These are phyloP conservation scores for Solea senegalensis DNA, from an alignment of 2,113 vertebrate species.

Conservation along the genomic window DNA sequence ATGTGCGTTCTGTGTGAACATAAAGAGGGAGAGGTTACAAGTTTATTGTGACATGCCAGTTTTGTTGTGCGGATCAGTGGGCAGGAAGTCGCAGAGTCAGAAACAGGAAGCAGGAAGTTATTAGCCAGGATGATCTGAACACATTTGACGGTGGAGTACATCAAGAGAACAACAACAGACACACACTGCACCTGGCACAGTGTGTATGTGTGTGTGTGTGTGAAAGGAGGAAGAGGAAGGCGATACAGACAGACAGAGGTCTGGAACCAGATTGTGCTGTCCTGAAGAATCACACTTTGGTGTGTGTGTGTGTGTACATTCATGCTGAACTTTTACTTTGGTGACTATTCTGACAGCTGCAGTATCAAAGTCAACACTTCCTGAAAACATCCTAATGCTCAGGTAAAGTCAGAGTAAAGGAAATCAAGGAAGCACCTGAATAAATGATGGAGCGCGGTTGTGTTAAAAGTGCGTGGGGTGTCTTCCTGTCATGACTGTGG, in stretches of 20 bases:
- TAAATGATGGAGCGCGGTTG: slow-evolving; percentile 33
- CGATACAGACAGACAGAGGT: slow-evolving; percentile 41
- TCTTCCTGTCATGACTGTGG: slow-evolving; percentile 37
- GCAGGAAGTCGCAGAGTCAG: slow-evolving; percentile 71
- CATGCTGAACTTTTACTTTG: slow-evolving; percentile 13
- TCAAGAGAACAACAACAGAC: slow-evolving; percentile 63
- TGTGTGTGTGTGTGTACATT: slow-evolving; percentile 4
- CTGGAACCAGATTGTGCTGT: slow-evolving; percentile 35
- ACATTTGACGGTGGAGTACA: slow-evolving; percentile 74
- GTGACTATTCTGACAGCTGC: slow-evolving; percentile 46
- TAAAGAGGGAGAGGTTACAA: slow-evolving; percentile 9
- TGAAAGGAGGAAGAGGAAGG: slow-evolving; percentile 50
- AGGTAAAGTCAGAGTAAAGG: slow-evolving; percentile 61
- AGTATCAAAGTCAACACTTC: slow-evolving; percentile 55
- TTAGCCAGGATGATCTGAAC: slow-evolving; percentile 78
- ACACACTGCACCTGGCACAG: slow-evolving; percentile 29
- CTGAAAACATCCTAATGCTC: slow-evolving; percentile 53
- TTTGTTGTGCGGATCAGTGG: slow-evolving; percentile 43
- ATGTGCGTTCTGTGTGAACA: slow-evolving; percentile 17
- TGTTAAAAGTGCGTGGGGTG: slow-evolving; percentile 25
- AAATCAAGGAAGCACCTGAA: slow-evolving; percentile 71
- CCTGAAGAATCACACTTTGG: slow-evolving; percentile 6
- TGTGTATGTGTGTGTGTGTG: slow-evolving; percentile 14
- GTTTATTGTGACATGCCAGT: slow-evolving; percentile 21
- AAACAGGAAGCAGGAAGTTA: slow-evolving; percentile 82